phyloP scores from a whole-genome alignment of 1,140 invertebrate species.

The Venturia canescens region DNA sequence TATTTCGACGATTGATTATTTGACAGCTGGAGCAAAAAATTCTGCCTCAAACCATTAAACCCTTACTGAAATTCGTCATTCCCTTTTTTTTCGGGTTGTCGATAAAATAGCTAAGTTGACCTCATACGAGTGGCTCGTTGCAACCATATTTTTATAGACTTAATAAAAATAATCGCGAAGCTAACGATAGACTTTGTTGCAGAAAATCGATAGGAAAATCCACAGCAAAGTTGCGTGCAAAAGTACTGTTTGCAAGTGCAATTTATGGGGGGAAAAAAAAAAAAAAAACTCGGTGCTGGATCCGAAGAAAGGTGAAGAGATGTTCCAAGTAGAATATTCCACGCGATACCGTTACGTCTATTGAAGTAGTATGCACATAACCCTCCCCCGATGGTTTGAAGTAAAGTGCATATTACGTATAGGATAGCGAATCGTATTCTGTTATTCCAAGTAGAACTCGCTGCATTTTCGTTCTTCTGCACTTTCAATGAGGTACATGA shows the following conservation, averaged over 20 bases:
- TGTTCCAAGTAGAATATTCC: constrained; percentile 8
- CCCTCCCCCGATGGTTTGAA: constrained; percentile 10
- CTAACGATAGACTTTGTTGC: background rate
- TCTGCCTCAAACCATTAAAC: too few species aligned
- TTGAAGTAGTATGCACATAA: background rate
- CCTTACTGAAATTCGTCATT: too few species aligned
- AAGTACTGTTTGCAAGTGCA: constrained; percentile 16
- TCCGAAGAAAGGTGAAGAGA: background rate
- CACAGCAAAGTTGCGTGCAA: background rate
- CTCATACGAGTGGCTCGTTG: too few species aligned
- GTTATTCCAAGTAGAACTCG: constrained; percentile 1
- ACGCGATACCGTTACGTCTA: background rate
- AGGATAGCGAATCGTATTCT: background rate
- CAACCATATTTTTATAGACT: too few species aligned
- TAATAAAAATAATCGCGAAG: too few species aligned
- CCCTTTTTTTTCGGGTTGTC: too few species aligned
- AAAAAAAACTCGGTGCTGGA: background rate
- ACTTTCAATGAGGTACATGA: constrained; percentile 33
- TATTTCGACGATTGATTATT: too few species aligned
- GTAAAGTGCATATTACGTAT: constrained; percentile 27
- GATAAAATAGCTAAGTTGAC: too few species aligned
- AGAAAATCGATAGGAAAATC: background rate
- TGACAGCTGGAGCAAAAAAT: too few species aligned
- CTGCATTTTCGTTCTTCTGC: constrained; percentile 22
- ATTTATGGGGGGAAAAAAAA: constrained; percentile 19